Conservation (phyloP, 2,113 vertebrate species). For the Anguilla japonica region DNA sequence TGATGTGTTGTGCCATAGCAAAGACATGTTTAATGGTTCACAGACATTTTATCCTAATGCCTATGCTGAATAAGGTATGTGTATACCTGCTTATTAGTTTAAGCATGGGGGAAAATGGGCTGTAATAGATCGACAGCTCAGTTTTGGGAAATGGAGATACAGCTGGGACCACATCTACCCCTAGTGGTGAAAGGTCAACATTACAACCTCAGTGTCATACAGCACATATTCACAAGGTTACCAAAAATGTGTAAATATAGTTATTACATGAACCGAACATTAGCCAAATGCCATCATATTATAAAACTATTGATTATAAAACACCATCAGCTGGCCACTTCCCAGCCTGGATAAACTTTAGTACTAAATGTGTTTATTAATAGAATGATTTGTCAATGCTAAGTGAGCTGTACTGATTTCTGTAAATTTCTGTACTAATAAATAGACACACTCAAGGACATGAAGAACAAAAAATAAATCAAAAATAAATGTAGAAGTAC, state of each 20-base stretch:
- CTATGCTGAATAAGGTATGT: background rate
- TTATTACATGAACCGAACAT: no score
- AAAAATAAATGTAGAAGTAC: background rate
- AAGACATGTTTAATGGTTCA: background rate
- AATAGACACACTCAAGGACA: background rate
- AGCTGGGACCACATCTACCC: conserved; percentile 8
- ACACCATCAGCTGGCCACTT: no score
- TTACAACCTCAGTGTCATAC: background rate
- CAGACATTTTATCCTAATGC: background rate
- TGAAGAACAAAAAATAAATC: background rate
- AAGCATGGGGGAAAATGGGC: background rate
- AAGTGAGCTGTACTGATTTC: background rate
- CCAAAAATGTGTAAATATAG: no score
- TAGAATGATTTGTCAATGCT: background rate
- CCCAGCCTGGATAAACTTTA: background rate
- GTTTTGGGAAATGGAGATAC: background rate
- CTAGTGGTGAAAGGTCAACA: background rate
- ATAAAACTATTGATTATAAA: no score
- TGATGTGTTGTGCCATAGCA: background rate
- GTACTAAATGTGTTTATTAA: background rate
- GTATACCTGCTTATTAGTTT: background rate
- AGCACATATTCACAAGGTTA: no score
- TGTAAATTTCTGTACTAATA: background rate
- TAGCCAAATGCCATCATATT: no score
- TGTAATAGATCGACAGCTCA: background rate